A percentile compares a stretch with the other conserved stretches of the same genome.
Conservation (phyloP, 2,888 invertebrate species). For the Ecdyonurus torrentis region DNA sequence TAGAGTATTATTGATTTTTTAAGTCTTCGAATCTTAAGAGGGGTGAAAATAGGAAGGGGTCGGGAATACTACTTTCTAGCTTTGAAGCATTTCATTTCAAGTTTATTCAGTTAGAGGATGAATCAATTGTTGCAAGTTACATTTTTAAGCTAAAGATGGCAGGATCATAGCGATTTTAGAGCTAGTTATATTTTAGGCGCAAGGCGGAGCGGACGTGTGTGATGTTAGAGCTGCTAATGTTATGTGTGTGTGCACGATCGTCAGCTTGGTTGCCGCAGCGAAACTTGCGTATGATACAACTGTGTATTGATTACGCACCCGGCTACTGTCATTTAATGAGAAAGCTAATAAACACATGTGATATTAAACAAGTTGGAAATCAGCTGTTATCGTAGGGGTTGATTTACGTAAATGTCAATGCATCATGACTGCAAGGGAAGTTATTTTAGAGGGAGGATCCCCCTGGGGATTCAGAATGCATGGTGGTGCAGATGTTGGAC, state of each 20-base stretch:
- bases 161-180: background rate
- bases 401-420: background rate
- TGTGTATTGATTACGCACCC: background rate
- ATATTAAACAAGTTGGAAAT: background rate
- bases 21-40: no score
- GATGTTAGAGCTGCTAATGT: background rate
- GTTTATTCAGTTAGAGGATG: no score
- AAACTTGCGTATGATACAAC: no score
- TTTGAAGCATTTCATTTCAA: no score
- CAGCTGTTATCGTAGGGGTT: background rate
- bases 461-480: slow-evolving; percentile 85
- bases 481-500: slow-evolving; percentile 62
- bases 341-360: background rate
- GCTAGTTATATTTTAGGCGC: background rate
- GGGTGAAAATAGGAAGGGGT: no score
- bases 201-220: background rate
- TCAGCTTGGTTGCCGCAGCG: background rate
- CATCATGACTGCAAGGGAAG: slow-evolving; percentile 46
- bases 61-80: no score
- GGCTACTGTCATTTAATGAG: background rate
- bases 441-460: slow-evolving; percentile 61
- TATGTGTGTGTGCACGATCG: background rate
- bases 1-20: no score
- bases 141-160: background rate
- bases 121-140: background rate